Base-by-base conservation (phyloP, 2,888 invertebrate species). In the Pteria penguin region DNA sequence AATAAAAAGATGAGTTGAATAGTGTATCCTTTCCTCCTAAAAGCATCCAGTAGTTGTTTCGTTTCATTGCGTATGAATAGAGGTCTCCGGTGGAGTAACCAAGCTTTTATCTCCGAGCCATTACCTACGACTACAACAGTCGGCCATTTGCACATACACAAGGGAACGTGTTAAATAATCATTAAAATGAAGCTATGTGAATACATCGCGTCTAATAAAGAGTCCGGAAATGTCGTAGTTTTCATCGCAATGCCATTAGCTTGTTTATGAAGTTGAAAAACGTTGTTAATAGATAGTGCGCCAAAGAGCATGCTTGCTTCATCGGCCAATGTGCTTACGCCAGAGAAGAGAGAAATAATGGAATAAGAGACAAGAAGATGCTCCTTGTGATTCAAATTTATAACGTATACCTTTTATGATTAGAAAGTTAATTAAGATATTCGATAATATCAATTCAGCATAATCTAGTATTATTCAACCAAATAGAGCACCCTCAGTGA, bases 1-100 rank as follows among this genome's bases (percentile, higher is more conserved):
- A 75, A 75, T 70, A 70, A 70, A 75, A 75, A 63, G 75, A 75
- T 75, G 75, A 33, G 75, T 70, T 60, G 70, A 61, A 70, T 70
- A 75, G 63, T 70, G 75, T 70, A 36, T 70, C 55, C 54, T 67
- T 69, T 70, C 69, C 75, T 70, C 55, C 61, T 54, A 62, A 75
- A 67, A 75, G 52, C 75, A 75, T 75, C 75, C 29, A 27, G 33
- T 57, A 65, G 58, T 65, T 65, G 75, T 75, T 69, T 75, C 69
- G 60, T 62, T 62, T 70, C 57, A 69, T 45, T 75, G 75, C 45
- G 32, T 70, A 55, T 75, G 62, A 75, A 75, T 75, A 70, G 75
- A 27, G 22, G 33, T 70, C 69, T 70, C 55, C 54, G 52, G 32
- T 65, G 70, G 70, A 75, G 75, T 70, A 70, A 61, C 58, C 27